Evolutionary conservation across 2,888 invertebrate genomes (phyloP).

Genomic region (Drosophila anomalata): DNA sequence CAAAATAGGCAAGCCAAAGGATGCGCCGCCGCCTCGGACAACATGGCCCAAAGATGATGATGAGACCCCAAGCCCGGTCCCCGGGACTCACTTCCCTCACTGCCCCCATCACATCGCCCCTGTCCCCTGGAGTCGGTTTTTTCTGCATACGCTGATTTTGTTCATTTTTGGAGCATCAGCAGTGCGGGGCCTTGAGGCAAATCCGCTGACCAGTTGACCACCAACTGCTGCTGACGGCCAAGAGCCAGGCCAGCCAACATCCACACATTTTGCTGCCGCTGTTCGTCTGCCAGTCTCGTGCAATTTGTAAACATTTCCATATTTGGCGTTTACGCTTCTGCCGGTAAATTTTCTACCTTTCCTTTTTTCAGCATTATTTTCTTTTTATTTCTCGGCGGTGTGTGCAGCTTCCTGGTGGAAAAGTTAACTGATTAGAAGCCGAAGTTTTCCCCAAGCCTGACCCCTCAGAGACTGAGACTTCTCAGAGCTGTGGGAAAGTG

Average conservation of each 20-base stretch:
- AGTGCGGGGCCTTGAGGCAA: slow-evolving; percentile 51
- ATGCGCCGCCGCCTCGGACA: slow-evolving; percentile 59
- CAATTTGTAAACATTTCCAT: slow-evolving; percentile 82
- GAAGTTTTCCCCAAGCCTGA: slow-evolving; percentile 34
- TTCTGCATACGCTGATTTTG: slow-evolving; percentile 66
- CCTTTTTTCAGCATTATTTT: slow-evolving; percentile 4
- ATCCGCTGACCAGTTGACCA: slow-evolving; percentile 62
- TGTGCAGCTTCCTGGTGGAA: slow-evolving; percentile 37
- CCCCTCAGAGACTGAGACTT: slow-evolving; percentile 15
- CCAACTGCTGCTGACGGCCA: slow-evolving; percentile 35
- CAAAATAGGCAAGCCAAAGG: slow-evolving; percentile 80
- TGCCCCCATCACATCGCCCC: not conserved
- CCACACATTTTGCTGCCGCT: slow-evolving; percentile 10
- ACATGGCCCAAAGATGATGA: slow-evolving; percentile 19
- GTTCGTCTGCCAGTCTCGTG: slow-evolving; percentile 63
- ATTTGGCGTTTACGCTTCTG: slow-evolving; percentile 71
- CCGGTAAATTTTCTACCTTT: slow-evolving; percentile 34
- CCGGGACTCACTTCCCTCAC: slow-evolving; percentile 16
- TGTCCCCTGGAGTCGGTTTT: slow-evolving; percentile 27
- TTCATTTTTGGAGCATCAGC: slow-evolving; percentile 67
- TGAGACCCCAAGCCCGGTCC: slow-evolving; percentile 11
- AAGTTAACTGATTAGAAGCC: slow-evolving; percentile 42
- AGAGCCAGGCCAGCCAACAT: slow-evolving; percentile 15
- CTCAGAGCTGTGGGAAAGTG: slow-evolving; percentile 31
- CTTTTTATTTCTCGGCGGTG: slow-evolving; percentile 4